phyloP scores from a whole-genome alignment of 37 sponge, comb jelly and placozoan species.

The Trichoplax adhaerens region DNA sequence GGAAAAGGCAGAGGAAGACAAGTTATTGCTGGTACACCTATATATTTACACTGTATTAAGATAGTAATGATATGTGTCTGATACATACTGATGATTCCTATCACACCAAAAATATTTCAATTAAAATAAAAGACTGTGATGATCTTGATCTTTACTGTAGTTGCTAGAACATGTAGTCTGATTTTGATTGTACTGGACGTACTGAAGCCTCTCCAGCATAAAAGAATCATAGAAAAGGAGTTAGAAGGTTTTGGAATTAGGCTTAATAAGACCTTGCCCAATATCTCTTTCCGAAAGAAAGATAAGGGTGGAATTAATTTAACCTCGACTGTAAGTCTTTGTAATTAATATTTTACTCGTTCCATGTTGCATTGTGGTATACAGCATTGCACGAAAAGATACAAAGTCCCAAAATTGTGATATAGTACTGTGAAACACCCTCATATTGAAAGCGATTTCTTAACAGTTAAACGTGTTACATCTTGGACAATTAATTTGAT shows the following conservation, averaged over 20 bases:
- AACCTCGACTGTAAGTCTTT: constrained; percentile 22
- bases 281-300: constrained; percentile 80
- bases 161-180: constrained; percentile 88
- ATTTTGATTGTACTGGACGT: constrained; percentile 97
- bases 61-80: no score
- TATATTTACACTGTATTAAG: neutral
- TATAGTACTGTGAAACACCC: no score
- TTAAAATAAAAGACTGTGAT: neutral
- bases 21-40: constrained; percentile 49
- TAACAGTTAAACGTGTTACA: no score
- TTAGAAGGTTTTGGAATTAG: constrained; percentile 94
- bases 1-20: constrained; percentile 95
- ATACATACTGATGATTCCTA: neutral
- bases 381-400: no score
- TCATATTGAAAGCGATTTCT: no score
- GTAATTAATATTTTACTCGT: no score
- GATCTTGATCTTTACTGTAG: constrained; percentile 11
- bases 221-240: constrained; percentile 80
- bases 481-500: no score
- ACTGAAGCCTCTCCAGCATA: constrained; percentile 86
- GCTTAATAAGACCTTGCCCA: constrained; percentile 90
- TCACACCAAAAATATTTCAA: neutral
- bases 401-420: no score
- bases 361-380: no score
- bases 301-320: constrained; percentile 96